Conservation (phyloP, 2,113 vertebrate species). For the Dissostichus mawsoni region DNA sequence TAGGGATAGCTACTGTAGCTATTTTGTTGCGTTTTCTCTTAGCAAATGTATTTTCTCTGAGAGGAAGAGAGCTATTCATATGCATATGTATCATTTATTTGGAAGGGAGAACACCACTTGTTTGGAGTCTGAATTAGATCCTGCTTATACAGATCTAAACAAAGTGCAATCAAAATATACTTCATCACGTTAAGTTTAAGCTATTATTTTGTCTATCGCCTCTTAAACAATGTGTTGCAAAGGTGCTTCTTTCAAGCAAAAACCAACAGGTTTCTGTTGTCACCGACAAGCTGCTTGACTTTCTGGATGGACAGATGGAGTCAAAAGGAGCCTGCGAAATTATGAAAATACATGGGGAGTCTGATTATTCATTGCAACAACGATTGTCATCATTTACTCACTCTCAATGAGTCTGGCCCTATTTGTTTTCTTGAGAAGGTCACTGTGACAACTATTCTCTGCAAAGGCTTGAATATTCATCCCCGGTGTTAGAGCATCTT, state of each 20-base stretch:
- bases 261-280: background rate
- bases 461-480: background rate
- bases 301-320: slow-evolving; percentile 30
- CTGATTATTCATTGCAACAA: slow-evolving; percentile 18
- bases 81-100: too few species aligned
- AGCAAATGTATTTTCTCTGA: too few species aligned
- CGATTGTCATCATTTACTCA: slow-evolving; percentile 2
- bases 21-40: too few species aligned
- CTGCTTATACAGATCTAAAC: too few species aligned
- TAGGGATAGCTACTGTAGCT: too few species aligned
- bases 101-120: too few species aligned
- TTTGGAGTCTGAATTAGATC: too few species aligned
- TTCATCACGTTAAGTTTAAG: too few species aligned
- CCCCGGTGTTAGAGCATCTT: background rate
- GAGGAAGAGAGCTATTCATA: too few species aligned
- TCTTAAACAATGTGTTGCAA: background rate
- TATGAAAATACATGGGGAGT: background rate
- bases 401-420: background rate
- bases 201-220: background rate
- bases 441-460: slow-evolving; percentile 15
- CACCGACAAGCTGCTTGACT: slow-evolving; percentile 15
- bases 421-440: slow-evolving; percentile 21
- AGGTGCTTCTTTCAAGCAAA: slow-evolving; percentile 5
- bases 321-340: slow-evolving; percentile 11
- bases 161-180: too few species aligned